phyloP scores from a whole-genome alignment of 2,113 vertebrate genomes.

The Nipponia nippon region DNA sequence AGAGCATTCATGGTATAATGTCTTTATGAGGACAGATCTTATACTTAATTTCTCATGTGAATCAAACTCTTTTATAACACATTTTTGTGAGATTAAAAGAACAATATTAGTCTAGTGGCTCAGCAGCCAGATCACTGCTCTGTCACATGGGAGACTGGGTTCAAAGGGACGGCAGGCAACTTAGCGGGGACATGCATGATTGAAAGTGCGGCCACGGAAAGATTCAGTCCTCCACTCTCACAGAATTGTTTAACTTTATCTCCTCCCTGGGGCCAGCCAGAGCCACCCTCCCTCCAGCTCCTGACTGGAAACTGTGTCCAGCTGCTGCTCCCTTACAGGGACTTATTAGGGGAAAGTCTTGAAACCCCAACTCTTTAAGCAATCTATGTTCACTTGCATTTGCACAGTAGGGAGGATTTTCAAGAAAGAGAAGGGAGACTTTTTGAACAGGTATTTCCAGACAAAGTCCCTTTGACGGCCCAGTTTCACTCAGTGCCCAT shows the following conservation, averaged over 20 bases:
- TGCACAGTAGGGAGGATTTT: not conserved
- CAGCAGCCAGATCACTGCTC: conserved; percentile 39
- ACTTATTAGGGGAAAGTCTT: not conserved
- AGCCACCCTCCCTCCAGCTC: not conserved
- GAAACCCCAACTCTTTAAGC: not conserved
- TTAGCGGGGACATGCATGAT: not conserved
- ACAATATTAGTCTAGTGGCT: conserved; percentile 58
- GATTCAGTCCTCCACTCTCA: not conserved
- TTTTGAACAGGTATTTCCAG: not conserved
- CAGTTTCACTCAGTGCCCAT: fast-evolving
- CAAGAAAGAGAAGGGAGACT: not conserved
- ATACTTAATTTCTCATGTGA: conserved; percentile 71
- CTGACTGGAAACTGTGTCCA: not conserved
- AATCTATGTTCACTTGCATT: not conserved
- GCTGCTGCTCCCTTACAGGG: not conserved
- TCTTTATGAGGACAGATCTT: conserved; percentile 68
- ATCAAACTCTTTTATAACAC: conserved; percentile 54
- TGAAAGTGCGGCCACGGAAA: not conserved
- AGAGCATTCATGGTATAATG: conserved; percentile 71
- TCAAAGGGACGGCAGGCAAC: conserved; percentile 30
- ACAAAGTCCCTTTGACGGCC: not conserved
- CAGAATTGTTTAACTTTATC: not conserved
- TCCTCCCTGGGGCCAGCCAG: not conserved
- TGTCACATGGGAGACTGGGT: conserved; percentile 31
- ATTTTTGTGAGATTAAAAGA: conserved; percentile 59